A percentile compares a stretch with the other conserved stretches of the same genome.
phyloP scores from a whole-genome alignment of 2,113 vertebrate genomes.

The Chlamydotis undulata region DNA sequence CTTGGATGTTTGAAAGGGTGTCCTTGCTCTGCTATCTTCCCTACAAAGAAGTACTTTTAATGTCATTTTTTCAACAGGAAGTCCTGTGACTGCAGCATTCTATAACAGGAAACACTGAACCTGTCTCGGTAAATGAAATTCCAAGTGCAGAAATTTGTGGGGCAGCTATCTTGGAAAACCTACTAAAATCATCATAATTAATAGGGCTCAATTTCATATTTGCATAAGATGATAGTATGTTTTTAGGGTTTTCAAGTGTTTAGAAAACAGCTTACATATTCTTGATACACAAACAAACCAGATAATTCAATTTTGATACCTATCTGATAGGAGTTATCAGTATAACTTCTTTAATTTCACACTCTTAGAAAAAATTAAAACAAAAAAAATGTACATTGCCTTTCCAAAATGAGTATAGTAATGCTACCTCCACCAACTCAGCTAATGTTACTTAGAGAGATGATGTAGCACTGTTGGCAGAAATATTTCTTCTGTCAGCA shows the following conservation, averaged over 20 bases:
- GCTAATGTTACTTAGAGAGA: not conserved
- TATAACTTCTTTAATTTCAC: not conserved
- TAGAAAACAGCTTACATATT: not conserved
- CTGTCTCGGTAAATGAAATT: not conserved
- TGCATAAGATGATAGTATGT: not conserved
- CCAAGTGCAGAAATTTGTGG: not conserved
- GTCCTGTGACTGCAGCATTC: not conserved
- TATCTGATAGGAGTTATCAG: not conserved
- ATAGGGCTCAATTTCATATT: not conserved
- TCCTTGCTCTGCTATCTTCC: not conserved
- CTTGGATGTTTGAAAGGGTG: not conserved
- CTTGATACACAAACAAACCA: not conserved
- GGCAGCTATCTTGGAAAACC: not conserved
- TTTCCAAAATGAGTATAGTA: not conserved
- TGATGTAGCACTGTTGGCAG: not conserved
- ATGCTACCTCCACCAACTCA: not conserved
- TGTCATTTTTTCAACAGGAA: not conserved
- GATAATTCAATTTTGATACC: not conserved
- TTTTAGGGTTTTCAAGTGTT: not conserved
- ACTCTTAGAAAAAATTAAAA: not conserved
- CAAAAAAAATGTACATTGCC: not conserved
- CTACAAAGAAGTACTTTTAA: not conserved
- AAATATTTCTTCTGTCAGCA: slow-evolving; percentile 6
- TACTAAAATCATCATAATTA: not conserved
- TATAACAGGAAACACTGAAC: not conserved